phyloP scores from a whole-genome alignment of 2,113 vertebrate species.

The Scophthalmus maximus region DNA sequence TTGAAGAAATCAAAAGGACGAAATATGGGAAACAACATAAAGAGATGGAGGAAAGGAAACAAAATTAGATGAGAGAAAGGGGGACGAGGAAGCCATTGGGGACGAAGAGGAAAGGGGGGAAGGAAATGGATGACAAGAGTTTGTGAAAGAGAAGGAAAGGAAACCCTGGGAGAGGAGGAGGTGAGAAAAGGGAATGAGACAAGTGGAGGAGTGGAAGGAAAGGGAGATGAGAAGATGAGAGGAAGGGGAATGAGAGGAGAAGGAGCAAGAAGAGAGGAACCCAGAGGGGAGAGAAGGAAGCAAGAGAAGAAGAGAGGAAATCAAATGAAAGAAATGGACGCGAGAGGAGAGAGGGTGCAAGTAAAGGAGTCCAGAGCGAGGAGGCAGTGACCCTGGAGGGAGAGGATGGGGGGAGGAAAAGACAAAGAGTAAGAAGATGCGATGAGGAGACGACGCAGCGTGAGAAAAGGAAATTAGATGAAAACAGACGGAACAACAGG shows the following conservation, averaged over 20 bases:
- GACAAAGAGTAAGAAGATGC: conserved; percentile 15
- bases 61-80: too few relatives aligned
- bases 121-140: too few relatives aligned
- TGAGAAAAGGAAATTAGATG: conserved; percentile 28
- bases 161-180: not conserved
- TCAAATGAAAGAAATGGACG: not conserved
- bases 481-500: conserved; percentile 30
- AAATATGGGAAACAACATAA: too few relatives aligned
- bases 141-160: too few relatives aligned
- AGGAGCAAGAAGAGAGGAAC: not conserved
- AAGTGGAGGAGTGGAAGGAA: not conserved
- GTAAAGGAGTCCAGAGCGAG: not conserved
- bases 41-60: too few relatives aligned
- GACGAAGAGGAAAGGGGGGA: too few relatives aligned
- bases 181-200: not conserved
- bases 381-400: not conserved
- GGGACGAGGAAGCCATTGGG: too few relatives aligned
- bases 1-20: too few relatives aligned
- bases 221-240: not conserved
- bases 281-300: not conserved
- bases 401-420: not conserved
- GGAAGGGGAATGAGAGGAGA: not conserved
- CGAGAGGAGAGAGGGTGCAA: not conserved
- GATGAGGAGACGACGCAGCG: not conserved
- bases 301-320: not conserved